Conservation (phyloP, 2,888 invertebrate genomes). For the Zygogramma bicolorata region DNA sequence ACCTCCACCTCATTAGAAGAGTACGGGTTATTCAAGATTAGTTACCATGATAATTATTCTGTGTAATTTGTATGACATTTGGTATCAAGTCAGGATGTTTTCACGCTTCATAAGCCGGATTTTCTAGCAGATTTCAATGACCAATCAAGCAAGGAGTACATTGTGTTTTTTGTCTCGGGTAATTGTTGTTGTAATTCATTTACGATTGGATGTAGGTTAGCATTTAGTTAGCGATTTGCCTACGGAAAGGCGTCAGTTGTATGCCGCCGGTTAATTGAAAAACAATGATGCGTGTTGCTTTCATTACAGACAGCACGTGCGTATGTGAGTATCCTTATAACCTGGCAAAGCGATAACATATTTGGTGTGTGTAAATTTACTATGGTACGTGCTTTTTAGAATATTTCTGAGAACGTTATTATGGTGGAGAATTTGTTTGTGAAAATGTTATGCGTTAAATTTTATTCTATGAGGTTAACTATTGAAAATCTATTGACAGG, state of each 20-base stretch:
- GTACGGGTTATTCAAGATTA: neutral
- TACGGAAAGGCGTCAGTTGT: neutral
- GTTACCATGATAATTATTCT: neutral
- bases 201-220: neutral
- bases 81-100: neutral
- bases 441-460: too few relatives aligned
- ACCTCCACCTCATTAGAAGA: neutral
- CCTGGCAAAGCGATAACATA: neutral
- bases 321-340: neutral
- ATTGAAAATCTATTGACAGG: too few relatives aligned
- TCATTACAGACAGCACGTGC: neutral
- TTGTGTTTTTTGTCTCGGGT: neutral
- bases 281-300: neutral
- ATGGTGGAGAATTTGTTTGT: too few relatives aligned
- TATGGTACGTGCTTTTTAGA: too few relatives aligned
- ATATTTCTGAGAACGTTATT: too few relatives aligned
- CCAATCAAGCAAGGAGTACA: neutral
- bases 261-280: neutral
- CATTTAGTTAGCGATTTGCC: neutral
- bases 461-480: too few relatives aligned
- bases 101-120: neutral
- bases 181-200: neutral
- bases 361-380: too few relatives aligned
- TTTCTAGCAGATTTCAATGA: neutral
- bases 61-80: neutral